Evolutionary conservation across 2,888 invertebrate species (phyloP).

Genomic region (Clivina fossor): DNA sequence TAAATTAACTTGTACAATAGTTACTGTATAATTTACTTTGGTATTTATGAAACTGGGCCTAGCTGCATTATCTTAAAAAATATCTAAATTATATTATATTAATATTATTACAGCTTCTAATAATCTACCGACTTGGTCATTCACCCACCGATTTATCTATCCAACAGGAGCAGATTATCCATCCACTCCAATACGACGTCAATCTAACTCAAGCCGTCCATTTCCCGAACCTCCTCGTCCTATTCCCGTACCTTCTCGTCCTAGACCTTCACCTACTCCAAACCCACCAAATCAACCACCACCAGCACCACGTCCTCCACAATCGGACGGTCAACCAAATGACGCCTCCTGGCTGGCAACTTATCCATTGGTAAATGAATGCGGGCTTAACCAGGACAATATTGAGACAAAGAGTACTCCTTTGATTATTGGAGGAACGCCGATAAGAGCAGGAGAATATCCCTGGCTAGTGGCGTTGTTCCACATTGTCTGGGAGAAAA

Average conservation of each 20-base stretch:
- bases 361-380: background rate
- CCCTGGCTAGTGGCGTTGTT: slow-evolving; percentile 7
- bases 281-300: background rate
- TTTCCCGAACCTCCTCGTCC: background rate
- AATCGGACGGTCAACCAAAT: background rate
- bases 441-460: background rate
- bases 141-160: slow-evolving; percentile 13
- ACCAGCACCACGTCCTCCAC: background rate
- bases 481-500: background rate
- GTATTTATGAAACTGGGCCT: too few species aligned
- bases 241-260: background rate
- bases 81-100: too few species aligned
- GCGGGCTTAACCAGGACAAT: background rate
- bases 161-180: slow-evolving; percentile 3
- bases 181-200: background rate
- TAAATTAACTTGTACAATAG: too few species aligned
- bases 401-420: background rate
- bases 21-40: too few species aligned
- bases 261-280: background rate
- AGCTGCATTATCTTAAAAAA: too few species aligned
- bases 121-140: slow-evolving; percentile 8
- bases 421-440: slow-evolving; percentile 4
- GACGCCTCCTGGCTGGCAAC: background rate
- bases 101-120: background rate
- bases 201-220: background rate